Conservation (phyloP, 2,888 invertebrate genomes). For the Drosophila melanosoma region DNA sequence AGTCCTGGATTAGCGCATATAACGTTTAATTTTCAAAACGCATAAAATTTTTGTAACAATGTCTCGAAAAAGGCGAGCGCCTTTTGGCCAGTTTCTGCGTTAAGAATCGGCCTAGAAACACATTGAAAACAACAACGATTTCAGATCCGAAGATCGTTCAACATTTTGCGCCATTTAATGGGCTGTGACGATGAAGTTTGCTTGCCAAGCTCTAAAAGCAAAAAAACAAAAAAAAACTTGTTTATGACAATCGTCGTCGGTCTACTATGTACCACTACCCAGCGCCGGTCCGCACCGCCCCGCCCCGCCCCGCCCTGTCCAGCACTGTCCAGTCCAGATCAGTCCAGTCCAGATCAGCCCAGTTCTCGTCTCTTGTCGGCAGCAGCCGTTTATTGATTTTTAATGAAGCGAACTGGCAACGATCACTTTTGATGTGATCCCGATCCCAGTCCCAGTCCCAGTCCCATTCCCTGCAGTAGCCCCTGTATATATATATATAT, state of each 20-base stretch:
- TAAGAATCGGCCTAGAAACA: slow-evolving; percentile 4
- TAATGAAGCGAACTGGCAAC: slow-evolving; percentile 79
- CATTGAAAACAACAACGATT: slow-evolving; percentile 8
- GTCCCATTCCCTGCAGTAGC: slow-evolving; percentile 15
- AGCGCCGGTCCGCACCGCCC: background rate
- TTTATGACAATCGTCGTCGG: slow-evolving; percentile 19
- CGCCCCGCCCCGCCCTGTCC: background rate
- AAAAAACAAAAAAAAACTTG: slow-evolving; percentile 20
- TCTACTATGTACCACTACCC: slow-evolving; percentile 17
- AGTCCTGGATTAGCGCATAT: slow-evolving; percentile 77
- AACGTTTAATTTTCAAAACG: slow-evolving; percentile 81
- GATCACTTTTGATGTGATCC: slow-evolving; percentile 59
- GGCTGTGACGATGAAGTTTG: slow-evolving; percentile 19
- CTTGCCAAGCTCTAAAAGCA: background rate
- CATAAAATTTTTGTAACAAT: slow-evolving; percentile 81
- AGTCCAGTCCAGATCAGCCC: background rate
- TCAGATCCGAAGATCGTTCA: slow-evolving; percentile 41
- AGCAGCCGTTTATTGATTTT: slow-evolving; percentile 82
- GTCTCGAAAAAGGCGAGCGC: slow-evolving; percentile 35
- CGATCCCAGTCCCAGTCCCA: slow-evolving; percentile 8
- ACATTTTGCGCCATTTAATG: slow-evolving; percentile 74
- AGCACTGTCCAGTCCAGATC: background rate
- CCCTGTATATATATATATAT: background rate
- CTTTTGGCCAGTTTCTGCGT: background rate
- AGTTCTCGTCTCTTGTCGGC: slow-evolving; percentile 11